A percentile compares a stretch with the other conserved stretches of the same genome.
These are phyloP conservation scores for Pyrgilauda ruficollis DNA, from an alignment of 2,113 vertebrate genomes.

Conservation along the genomic window DNA sequence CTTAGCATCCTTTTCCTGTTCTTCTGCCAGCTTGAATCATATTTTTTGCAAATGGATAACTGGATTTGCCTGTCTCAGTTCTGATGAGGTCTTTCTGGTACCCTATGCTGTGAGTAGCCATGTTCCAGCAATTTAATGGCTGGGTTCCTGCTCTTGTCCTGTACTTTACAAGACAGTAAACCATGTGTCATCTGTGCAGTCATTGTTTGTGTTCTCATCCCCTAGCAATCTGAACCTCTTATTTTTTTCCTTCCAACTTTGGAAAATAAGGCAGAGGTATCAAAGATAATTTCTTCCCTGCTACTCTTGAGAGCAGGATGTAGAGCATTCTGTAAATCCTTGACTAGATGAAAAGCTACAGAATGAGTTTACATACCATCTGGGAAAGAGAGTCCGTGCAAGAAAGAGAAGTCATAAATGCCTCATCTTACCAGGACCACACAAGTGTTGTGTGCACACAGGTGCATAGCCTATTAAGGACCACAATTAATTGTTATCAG, in stretches of 20 bases:
- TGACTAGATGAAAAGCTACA: neutral
- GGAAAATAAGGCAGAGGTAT: neutral
- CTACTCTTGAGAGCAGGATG: neutral
- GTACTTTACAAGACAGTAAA: neutral
- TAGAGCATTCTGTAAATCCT: neutral
- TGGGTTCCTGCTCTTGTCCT: neutral
- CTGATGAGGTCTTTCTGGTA: neutral
- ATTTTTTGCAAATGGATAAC: neutral
- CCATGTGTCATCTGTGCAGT: neutral
- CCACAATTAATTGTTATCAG: neutral
- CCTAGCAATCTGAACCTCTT: neutral
- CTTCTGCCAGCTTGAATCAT: neutral
- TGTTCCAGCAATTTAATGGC: neutral
- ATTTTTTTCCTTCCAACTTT: neutral
- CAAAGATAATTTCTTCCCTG: neutral
- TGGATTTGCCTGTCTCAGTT: neutral
- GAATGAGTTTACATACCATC: neutral
- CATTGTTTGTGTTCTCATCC: neutral
- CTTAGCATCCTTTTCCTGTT: constrained; percentile 17
- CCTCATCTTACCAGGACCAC: neutral
- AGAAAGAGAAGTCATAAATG: neutral
- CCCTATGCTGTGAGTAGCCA: neutral
- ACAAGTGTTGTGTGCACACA: neutral
- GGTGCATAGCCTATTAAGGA: neutral
- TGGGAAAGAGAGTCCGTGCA: neutral